Percentiles rank a stretch among this genome's conserved stretches.
Conservation (phyloP, 2,888 invertebrate genomes). For the Agriopis aurantiaria region DNA sequence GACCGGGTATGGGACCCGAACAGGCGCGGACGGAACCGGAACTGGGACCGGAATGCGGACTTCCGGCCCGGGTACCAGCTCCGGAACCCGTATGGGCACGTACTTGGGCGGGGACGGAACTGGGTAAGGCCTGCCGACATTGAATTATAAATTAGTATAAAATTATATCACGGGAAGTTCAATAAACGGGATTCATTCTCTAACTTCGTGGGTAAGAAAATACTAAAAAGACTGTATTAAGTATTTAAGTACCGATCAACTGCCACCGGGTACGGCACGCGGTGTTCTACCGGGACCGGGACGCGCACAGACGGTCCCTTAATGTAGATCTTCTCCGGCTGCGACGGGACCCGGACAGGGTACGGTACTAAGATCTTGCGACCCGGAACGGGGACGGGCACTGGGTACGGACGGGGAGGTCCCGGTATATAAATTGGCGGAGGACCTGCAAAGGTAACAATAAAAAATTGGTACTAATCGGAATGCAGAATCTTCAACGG, state of each 20-base stretch:
- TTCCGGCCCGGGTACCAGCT: conserved; percentile 54
- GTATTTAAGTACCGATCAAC: conserved; percentile 42
- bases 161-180: no score
- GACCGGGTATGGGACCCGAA: conserved; percentile 62
- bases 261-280: conserved; percentile 57
- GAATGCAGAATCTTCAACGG: no score
- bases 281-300: conserved; percentile 62
- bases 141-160: neutral
- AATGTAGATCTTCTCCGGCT: conserved; percentile 61
- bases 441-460: conserved; percentile 60
- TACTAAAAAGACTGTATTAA: neutral
- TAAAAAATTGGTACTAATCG: no score
- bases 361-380: conserved; percentile 52
- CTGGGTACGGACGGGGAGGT: conserved; percentile 72
- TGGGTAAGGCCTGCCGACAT: conserved; percentile 56
- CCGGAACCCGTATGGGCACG: conserved; percentile 52
- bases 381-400: conserved; percentile 72
- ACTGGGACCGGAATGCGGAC: conserved; percentile 58
- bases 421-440: conserved; percentile 71
- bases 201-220: no score
- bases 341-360: conserved; percentile 51
- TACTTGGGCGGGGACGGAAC: conserved; percentile 60
- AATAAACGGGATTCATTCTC: no score
- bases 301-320: conserved; percentile 59
- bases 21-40: conserved; percentile 63